Base-by-base conservation (phyloP, 2,888 invertebrate species). In the Drosophila setosimentum region DNA sequence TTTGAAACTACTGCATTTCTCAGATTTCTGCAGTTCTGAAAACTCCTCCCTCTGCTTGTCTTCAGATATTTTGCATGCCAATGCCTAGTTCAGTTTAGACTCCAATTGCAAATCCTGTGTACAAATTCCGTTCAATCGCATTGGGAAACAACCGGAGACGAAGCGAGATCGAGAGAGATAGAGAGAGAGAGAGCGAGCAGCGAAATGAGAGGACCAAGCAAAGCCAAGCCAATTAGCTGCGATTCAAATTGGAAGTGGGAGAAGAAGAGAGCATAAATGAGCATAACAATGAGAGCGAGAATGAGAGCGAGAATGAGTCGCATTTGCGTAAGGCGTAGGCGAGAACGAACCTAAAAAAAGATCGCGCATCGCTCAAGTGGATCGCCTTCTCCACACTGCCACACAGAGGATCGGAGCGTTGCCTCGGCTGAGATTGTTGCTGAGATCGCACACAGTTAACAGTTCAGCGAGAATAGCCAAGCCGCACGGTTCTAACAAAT, bases 391-490 rank as follows among this genome's bases (percentile, higher is more conserved):
- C 40, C 57, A 40, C n/a, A 24, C 40, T 40, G 37, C 8, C 35
- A 35, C 6, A 24, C 21, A 60, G 42, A 75, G 65, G 75, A 81
- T 68, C 76, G 77, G 80, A 81, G 82, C 83, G 29, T 27, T 40
- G 42, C 42, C 21, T 21, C 42, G 11, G n/a, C 11, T 21, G 53
- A 72, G 70, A 72, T 63, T 71, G 61, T 24, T 40, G 42, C 24
- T 29, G 37, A 60, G 68, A 67, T 69, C 61, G 62, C 69, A 51
- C 30, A n/a, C 69, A 51, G 79, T 62, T 60, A 54, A 86, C 83
- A 91, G 91, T 91, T 82, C 68, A 80, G 74, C 78, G 81, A 83
- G 89, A 74, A 78, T 78, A 87, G 81, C 80, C 83, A 68, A 87
- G 82, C 76, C 77, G 91, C 69, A 69, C 78, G 83, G 91, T 89